Conservation (phyloP, 2,113 vertebrate genomes). For the Toxostoma redivivum region DNA sequence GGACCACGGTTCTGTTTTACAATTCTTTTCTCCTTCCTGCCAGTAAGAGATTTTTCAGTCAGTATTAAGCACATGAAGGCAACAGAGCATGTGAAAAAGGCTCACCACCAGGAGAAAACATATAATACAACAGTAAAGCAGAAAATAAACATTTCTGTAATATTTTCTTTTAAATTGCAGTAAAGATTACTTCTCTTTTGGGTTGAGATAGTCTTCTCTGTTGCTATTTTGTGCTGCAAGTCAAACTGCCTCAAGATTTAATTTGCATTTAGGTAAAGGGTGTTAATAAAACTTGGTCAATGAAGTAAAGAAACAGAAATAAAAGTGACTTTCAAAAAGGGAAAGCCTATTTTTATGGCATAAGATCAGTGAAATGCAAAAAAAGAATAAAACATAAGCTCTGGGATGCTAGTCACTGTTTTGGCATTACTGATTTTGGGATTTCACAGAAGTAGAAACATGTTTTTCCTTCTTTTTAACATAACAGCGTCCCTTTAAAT, state of each 20-base stretch:
- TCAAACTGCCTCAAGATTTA: neutral
- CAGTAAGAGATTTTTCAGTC: neutral
- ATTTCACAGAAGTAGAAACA: neutral
- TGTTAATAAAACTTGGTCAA: neutral
- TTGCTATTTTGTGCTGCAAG: neutral
- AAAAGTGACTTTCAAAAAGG: neutral
- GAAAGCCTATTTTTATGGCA: neutral
- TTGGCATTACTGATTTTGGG: neutral
- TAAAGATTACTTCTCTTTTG: neutral
- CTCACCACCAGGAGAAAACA: neutral
- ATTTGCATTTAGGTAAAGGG: slow-evolving; percentile 24
- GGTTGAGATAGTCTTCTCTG: neutral
- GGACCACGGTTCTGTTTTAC: neutral
- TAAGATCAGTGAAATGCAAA: neutral
- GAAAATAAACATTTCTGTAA: neutral
- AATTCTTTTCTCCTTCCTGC: neutral
- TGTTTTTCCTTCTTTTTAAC: neutral
- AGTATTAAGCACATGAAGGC: neutral
- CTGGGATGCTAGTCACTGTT: neutral
- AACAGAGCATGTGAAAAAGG: neutral
- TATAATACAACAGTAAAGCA: neutral
- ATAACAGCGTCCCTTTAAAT: neutral
- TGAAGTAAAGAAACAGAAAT: neutral
- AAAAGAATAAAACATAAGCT: neutral
- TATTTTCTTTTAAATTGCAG: neutral